phyloP scores from a whole-genome alignment of 2,797 vertebrate genomes.

The Halcyon badia region DNA sequence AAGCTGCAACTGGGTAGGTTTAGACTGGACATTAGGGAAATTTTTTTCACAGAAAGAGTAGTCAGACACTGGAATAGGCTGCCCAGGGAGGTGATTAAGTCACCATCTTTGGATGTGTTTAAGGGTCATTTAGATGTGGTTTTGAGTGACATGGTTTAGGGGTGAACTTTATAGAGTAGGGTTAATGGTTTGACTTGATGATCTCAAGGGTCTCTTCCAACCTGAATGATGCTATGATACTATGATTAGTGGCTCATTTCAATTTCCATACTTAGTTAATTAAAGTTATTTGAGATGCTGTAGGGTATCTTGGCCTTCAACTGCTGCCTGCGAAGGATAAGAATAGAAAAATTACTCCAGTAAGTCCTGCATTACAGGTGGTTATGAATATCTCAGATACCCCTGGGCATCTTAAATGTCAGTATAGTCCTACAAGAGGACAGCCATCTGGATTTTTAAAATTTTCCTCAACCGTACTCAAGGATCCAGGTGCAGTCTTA shows the following conservation, averaged over 20 bases:
- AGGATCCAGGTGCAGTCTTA: not conserved
- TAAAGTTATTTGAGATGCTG: not conserved
- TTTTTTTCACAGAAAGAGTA: too few species aligned
- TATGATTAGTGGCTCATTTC: not conserved
- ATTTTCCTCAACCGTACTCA: not conserved
- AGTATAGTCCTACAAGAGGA: not conserved
- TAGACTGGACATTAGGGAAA: too few species aligned
- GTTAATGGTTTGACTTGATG: too few species aligned
- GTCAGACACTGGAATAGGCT: too few species aligned
- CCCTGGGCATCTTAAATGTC: not conserved
- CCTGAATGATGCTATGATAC: too few species aligned
- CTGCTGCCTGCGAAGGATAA: not conserved
- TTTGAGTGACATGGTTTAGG: too few species aligned
- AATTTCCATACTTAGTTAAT: not conserved
- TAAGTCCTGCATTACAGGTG: not conserved
- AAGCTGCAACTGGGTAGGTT: too few species aligned
- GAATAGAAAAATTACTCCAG: not conserved
- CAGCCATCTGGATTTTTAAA: not conserved
- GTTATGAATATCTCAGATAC: not conserved
- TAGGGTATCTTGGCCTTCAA: not conserved
- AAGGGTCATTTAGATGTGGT: too few species aligned
- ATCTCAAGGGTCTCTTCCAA: too few species aligned
- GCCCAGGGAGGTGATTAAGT: too few species aligned
- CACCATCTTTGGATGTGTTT: too few species aligned
- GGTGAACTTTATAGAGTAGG: too few species aligned